These are phyloP conservation scores for Antechinus flavipes DNA, from an alignment of 2,113 vertebrate species.

Conservation along the genomic window DNA sequence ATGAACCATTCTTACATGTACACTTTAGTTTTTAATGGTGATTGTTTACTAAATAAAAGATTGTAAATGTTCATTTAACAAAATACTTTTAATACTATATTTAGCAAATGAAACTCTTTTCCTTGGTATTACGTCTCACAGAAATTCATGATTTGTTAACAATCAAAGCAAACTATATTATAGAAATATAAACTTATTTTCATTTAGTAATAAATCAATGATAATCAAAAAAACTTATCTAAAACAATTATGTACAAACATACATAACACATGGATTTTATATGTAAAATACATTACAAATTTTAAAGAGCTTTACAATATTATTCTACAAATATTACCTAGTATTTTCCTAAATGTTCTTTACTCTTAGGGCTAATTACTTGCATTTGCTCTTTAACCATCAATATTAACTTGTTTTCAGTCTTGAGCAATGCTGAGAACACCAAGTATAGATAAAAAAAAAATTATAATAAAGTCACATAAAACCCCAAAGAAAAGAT, in stretches of 20 bases:
- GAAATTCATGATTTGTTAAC: background rate
- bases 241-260: slow-evolving; percentile 23
- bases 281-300: background rate
- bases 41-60: background rate
- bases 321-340: background rate
- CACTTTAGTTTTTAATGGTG: background rate
- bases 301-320: background rate
- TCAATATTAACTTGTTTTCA: background rate
- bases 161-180: background rate
- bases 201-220: background rate
- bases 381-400: background rate
- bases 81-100: background rate
- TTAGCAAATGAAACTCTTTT: background rate
- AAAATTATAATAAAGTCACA: background rate
- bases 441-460: background rate
- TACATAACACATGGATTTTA: background rate
- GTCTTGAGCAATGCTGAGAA: background rate
- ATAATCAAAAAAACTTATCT: slow-evolving; percentile 37
- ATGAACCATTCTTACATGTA: background rate
- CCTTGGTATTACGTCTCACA: background rate
- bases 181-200: background rate
- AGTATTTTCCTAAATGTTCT: background rate
- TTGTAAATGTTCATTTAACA: background rate
- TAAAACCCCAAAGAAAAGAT: background rate
- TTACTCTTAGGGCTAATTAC: background rate